Evolutionary conservation across 2,113 vertebrate species (phyloP).

Genomic region (Hippocampus comes): DNA sequence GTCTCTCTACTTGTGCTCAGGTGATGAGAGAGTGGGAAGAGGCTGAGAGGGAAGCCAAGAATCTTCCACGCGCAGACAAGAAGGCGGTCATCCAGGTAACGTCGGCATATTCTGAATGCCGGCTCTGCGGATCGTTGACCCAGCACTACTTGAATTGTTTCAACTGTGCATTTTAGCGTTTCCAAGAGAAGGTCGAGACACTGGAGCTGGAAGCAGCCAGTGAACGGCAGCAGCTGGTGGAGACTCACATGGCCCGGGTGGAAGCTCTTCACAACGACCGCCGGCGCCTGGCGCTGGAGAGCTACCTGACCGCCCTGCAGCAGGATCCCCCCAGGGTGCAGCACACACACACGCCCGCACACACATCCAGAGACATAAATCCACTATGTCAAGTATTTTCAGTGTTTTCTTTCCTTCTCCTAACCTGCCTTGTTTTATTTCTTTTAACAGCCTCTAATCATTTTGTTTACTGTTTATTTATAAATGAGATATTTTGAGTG

Average conservation of each 20-base stretch:
- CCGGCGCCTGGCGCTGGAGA: constrained; percentile 90
- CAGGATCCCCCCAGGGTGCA: constrained; percentile 74
- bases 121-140: accelerated
- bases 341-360: too few relatives aligned
- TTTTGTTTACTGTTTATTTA: neutral
- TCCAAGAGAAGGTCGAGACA: constrained; percentile 96
- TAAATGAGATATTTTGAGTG: constrained; percentile 2
- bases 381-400: neutral
- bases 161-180: constrained; percentile 74
- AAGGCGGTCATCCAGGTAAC: constrained; percentile 96
- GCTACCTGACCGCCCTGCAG: constrained; percentile 92
- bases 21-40: constrained; percentile 99
- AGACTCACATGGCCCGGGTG: constrained; percentile 96
- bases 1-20: constrained; percentile 58
- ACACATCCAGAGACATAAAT: neutral
- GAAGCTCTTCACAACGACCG: constrained; percentile 95
- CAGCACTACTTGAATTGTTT: neutral
- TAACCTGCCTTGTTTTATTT: neutral
- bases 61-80: constrained; percentile 91
- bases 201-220: constrained; percentile 95
- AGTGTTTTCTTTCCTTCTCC: neutral
- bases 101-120: neutral
- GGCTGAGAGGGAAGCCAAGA: constrained; percentile 93
- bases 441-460: neutral
- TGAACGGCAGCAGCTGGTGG: constrained; percentile 93